phyloP scores from a whole-genome alignment of 2,888 invertebrate genomes.

The Lysandra bellargus region DNA sequence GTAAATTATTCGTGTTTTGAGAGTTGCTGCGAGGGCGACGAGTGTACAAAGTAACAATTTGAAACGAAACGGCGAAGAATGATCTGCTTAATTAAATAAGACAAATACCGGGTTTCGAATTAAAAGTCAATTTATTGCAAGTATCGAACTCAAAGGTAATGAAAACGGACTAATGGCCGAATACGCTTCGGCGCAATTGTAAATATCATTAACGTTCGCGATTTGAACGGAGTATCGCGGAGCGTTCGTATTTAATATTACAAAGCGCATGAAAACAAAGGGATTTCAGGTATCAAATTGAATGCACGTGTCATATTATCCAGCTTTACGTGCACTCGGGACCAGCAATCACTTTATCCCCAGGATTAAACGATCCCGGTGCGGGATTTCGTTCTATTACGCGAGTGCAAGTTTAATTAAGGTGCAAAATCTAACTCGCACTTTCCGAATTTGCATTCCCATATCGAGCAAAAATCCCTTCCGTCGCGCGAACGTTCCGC shows the following conservation, averaged over 20 bases:
- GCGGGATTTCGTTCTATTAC: conserved; percentile 26
- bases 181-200: conserved; percentile 1
- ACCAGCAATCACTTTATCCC: conserved; percentile 24
- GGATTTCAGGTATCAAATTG: conserved; percentile 27
- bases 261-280: conserved; percentile 28
- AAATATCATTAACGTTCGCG: conserved; percentile 21
- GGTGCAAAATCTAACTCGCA: conserved; percentile 13
- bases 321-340: conserved; percentile 25
- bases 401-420: conserved; percentile 3
- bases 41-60: conserved; percentile 4
- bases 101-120: not conserved
- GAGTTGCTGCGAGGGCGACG: not conserved
- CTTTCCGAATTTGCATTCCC: not conserved
- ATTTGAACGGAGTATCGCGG: conserved; percentile 21
- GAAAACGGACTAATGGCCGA: conserved; percentile 5
- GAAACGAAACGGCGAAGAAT: not conserved
- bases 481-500: not conserved
- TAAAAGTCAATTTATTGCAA: conserved; percentile 16
- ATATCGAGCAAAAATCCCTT: not conserved
- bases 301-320: conserved; percentile 30
- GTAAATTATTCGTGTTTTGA: conserved; percentile 27
- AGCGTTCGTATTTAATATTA: conserved; percentile 24
- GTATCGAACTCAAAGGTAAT: conserved; percentile 21
- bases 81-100: conserved; percentile 2
- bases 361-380: conserved; percentile 20